Evolutionary conservation across 2,888 invertebrate genomes (phyloP), one percentile per base, ranked within the genome.

Genomic region (Pedicia rivosa): DNA sequence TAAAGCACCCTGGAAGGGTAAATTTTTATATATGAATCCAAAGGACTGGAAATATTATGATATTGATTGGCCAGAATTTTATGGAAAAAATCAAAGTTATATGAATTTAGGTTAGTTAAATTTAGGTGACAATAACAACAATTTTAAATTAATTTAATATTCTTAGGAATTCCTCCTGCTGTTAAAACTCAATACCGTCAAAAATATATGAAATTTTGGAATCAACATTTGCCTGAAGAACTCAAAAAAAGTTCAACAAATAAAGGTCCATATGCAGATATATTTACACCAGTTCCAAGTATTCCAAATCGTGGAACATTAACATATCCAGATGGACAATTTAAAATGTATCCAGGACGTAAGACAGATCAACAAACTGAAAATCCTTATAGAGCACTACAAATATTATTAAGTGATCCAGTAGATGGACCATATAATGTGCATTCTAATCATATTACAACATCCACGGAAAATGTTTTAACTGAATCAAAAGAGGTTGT

Each of bases 11-110:
- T 70, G 73, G 54, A 68, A 67, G 38, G 70, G 68, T 39, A 70
- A 68, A 41, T 80, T 74, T 50, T 57, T 68, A 41, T 76, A 74
- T 25, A 60, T 73, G 17, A 71, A 74, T 43, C 67, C 68, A 25
- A 65, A 69, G 35, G 74, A 78, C 38, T 79, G 79, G 78, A 65
- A 63, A 41, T 66, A 70, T 42, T 77, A 74, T 51, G 74, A 80
- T 40, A 64, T 78, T 10, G 77, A 79, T 42, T 92, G 92, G 92
- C 83, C 84, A 0, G 78, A 80, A 47, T 92, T 82, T 51, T 79
- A 80, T 46, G 62, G 67, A 2, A 66, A 66, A 1, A 74, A 78
- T 45, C 81, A 86, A 53, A 73, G 76, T 7, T 91, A 79, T 57
- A 64, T 90, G 41, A 74, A 74, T 57, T 65, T 88, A 44, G n/a